Conservation (phyloP, 2,113 vertebrate species). For the Tupaia chinensis region DNA sequence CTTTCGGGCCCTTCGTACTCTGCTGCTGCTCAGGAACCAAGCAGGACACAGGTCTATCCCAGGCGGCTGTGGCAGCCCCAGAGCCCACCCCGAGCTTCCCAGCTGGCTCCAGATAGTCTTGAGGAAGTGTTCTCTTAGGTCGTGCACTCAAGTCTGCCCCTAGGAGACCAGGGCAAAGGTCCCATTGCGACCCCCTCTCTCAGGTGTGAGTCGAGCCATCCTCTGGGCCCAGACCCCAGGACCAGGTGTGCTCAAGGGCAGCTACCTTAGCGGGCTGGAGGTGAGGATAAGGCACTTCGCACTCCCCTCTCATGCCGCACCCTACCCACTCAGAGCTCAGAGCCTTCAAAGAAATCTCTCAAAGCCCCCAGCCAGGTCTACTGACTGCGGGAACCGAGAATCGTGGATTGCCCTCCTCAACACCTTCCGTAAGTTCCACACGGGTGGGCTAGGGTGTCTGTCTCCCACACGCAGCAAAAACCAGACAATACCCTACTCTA, state of each 20-base stretch:
- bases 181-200: neutral
- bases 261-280: too few species aligned
- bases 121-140: neutral
- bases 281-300: neutral
- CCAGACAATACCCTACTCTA: neutral
- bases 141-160: too few species aligned
- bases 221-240: neutral
- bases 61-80: neutral
- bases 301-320: too few species aligned
- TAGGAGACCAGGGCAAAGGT: neutral
- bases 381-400: neutral
- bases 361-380: neutral
- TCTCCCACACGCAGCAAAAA: neutral
- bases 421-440: neutral
- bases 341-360: neutral
- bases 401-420: neutral
- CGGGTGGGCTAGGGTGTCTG: neutral
- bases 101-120: too few species aligned
- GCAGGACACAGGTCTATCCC: neutral
- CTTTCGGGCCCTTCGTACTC: neutral
- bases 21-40: neutral
- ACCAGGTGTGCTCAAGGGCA: neutral
- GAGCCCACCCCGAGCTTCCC: neutral
- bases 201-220: neutral
- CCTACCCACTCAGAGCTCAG: neutral